A percentile compares a stretch with the other conserved stretches of the same genome.
These are phyloP conservation scores for Astropecten irregularis DNA, from an alignment of 53 echinoderm and acorn worm species.

Conservation along the genomic window DNA sequence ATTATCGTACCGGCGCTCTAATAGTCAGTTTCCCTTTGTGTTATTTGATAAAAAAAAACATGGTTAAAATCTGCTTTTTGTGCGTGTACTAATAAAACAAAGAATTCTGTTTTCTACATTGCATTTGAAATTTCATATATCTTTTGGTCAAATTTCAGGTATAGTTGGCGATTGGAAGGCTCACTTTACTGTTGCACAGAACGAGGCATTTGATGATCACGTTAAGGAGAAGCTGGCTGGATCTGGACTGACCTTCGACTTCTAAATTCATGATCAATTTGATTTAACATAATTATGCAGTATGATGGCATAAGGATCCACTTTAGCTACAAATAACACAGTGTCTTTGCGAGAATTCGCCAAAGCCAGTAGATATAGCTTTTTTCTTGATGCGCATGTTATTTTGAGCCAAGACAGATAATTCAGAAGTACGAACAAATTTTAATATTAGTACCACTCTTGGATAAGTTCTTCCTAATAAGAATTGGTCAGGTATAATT, in stretches of 20 bases:
- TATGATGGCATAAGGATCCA: not conserved
- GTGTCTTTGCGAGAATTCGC: not conserved
- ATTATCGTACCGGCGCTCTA: too few species aligned
- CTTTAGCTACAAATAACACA: not conserved
- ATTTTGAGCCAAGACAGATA: not conserved
- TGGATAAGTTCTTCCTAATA: too few species aligned
- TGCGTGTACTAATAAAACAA: not conserved
- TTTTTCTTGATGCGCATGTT: not conserved
- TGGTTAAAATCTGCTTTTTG: not conserved
- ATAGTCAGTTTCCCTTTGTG: not conserved
- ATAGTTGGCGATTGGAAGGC: not conserved
- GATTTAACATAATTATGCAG: not conserved
- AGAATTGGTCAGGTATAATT: too few species aligned
- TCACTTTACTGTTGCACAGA: conserved; percentile 1
- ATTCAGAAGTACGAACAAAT: not conserved
- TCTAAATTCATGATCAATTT: not conserved
- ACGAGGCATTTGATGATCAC: not conserved
- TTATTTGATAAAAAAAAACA: not conserved
- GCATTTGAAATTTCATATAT: not conserved
- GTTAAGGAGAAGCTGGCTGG: not conserved
- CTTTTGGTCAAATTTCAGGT: not conserved
- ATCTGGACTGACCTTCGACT: not conserved
- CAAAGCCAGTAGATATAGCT: not conserved
- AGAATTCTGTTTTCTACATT: not conserved
- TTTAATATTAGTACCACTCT: too few species aligned